phyloP scores from a whole-genome alignment of 2,113 vertebrate species.

The Heloderma charlesbogerti region DNA sequence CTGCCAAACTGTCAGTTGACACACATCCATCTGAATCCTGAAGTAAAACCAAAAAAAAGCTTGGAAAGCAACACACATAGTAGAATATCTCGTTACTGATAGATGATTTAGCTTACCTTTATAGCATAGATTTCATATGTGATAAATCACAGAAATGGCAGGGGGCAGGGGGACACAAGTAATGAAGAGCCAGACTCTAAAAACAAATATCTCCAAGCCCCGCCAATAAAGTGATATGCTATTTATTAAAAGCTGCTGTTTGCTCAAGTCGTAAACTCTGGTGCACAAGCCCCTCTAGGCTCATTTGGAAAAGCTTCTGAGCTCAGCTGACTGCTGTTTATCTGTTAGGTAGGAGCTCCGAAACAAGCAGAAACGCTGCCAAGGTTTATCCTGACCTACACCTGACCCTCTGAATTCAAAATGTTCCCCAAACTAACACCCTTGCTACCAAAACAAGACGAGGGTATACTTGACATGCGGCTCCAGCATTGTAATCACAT shows the following conservation, averaged over 20 bases:
- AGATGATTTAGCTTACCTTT: neutral
- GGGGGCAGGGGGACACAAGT: no score
- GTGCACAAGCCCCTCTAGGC: constrained; percentile 14
- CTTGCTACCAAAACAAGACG: neutral
- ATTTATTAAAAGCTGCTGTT: constrained; percentile 22
- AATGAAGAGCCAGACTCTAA: neutral
- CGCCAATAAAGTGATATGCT: neutral
- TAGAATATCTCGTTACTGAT: neutral
- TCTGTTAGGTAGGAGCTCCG: constrained; percentile 27
- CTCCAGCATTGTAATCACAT: neutral
- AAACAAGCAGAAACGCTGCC: constrained; percentile 22
- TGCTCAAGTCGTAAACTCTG: neutral
- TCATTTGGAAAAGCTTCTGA: constrained; percentile 26
- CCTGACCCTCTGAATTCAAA: constrained; percentile 25
- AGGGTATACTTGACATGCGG: neutral
- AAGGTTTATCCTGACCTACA: constrained; percentile 30
- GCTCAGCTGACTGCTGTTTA: constrained; percentile 8
- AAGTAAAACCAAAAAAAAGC: neutral
- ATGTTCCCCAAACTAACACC: constrained; percentile 3
- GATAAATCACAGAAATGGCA: neutral
- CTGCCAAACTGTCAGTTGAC: neutral
- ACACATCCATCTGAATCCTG: neutral
- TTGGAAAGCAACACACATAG: neutral
- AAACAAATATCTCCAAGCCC: constrained; percentile 19
- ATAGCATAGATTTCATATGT: neutral